Base-by-base conservation (phyloP, 2,888 invertebrate species). In the Mesorhabditis belari region DNA sequence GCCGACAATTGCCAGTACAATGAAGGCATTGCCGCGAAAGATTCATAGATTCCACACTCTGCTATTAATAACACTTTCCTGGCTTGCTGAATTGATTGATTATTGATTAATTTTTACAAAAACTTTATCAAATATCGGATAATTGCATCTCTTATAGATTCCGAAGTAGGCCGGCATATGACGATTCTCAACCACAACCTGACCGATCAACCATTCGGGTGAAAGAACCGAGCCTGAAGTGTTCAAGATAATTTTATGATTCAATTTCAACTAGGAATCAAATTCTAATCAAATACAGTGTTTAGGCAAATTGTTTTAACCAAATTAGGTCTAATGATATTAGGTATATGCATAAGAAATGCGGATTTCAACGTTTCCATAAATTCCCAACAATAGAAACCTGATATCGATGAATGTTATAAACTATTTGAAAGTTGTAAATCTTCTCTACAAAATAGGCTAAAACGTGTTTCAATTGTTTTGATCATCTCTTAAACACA, bases 1-100 rank as follows among this genome's bases (percentile, higher is more conserved):
- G 88, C 87, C 68, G 86, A 85, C 28, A 87, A 85, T 78, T 87
- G 86, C 88, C 88, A 88, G 84, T 87, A 88, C 5, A 86, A 83
- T 74, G 87, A 87, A 5, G 88, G 88, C 75, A 88, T 88, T 75
- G 87, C 87, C 82, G 83, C 83, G 80, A 88, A 88, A 82, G 86
- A 86, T 52, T 86, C 85, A 80, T 88, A 88, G 66, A 87, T 82
- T 44, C 87, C 88, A 77, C 88, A 88, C 81, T 87, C 87, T 73
- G 85, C 83, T 56, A 87, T 85, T 70, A 87, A 85, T 75, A 62
- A 62, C 23, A 77, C 60, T 49, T 59, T 57, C 19, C 59, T 57
- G n/a, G 62, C 26, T n/a, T 50, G 51, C 12, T 50, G 12, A n/a
- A 2, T n/a, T 50, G 9, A 50, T n/a, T n/a, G n/a, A n/a, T n/a